Evolutionary conservation across 2,797 vertebrate genomes (phyloP).

Genomic region (Kryptopterus vitreolus): DNA sequence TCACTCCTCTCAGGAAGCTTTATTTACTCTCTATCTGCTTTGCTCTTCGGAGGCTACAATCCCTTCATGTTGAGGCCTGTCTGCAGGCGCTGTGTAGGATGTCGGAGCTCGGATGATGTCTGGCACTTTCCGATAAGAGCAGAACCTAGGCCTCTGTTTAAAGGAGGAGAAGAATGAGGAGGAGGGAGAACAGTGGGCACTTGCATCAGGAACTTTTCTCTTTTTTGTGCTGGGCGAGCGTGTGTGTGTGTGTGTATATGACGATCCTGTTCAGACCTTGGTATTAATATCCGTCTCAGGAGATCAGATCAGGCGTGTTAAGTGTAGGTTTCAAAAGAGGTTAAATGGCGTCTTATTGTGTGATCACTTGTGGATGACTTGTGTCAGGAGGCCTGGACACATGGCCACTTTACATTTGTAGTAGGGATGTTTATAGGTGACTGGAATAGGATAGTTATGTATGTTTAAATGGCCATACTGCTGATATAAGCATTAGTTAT

Average conservation of each 20-base stretch:
- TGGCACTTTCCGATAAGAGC: slow-evolving; percentile 76
- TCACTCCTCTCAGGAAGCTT: slow-evolving; percentile 35
- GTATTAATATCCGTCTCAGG: neutral
- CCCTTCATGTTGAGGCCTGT: slow-evolving; percentile 68
- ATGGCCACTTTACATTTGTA: neutral
- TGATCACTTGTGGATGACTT: neutral
- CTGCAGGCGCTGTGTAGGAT: slow-evolving; percentile 73
- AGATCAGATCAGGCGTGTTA: neutral
- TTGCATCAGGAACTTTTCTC: slow-evolving; percentile 53
- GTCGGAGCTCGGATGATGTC: slow-evolving; percentile 69
- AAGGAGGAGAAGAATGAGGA: slow-evolving; percentile 22
- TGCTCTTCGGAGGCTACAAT: slow-evolving; percentile 45
- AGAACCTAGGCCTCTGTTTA: slow-evolving; percentile 29
- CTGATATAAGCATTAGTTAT: no score
- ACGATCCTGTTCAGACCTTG: neutral
- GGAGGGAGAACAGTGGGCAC: slow-evolving; percentile 16
- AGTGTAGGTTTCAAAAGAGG: neutral
- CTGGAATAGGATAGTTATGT: neutral
- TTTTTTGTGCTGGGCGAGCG: slow-evolving; percentile 22
- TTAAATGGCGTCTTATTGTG: neutral
- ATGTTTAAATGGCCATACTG: no score
- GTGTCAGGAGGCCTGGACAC: neutral
- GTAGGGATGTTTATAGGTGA: neutral
- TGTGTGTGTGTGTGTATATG: no score
- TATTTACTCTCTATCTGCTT: slow-evolving; percentile 53